Evolutionary conservation across 2,888 invertebrate species (phyloP).

Genomic region (Temnothorax unifasciatus): DNA sequence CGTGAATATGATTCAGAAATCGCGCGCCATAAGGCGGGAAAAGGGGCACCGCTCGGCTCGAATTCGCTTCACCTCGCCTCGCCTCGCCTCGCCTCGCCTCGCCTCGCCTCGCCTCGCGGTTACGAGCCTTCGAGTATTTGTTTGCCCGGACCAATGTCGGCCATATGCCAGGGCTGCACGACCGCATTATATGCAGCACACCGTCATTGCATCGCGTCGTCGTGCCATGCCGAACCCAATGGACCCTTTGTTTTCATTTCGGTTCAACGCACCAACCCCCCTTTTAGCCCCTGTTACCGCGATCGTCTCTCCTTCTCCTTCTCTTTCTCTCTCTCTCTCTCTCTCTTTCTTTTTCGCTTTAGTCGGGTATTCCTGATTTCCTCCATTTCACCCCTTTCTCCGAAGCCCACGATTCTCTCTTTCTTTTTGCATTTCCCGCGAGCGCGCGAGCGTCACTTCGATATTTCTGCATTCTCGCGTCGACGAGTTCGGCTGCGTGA

Average conservation of each 20-base stretch:
- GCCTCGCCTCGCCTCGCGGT: slow-evolving; percentile 38
- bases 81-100: slow-evolving; percentile 40
- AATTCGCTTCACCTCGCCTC: slow-evolving; percentile 13
- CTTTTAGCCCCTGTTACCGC: slow-evolving; percentile 47
- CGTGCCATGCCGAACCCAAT: slow-evolving; percentile 72
- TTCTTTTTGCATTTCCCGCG: slow-evolving; percentile 62
- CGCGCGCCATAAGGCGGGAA: slow-evolving; percentile 80
- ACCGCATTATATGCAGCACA: slow-evolving; percentile 71
- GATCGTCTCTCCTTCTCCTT: slow-evolving; percentile 34
- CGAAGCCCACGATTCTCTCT: neutral
- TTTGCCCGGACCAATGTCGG: slow-evolving; percentile 76
- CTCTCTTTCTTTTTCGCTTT: slow-evolving; percentile 19
- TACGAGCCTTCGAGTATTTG: slow-evolving; percentile 76
- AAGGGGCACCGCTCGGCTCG: slow-evolving; percentile 57
- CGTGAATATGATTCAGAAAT: slow-evolving; percentile 82
- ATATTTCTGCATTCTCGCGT: slow-evolving; percentile 70
- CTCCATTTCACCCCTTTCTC: slow-evolving; percentile 22
- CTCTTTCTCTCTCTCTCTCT: slow-evolving; percentile 27
- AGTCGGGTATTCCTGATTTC: slow-evolving; percentile 16
- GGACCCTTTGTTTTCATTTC: slow-evolving; percentile 82
- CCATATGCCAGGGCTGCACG: slow-evolving; percentile 80
- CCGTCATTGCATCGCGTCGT: slow-evolving; percentile 63
- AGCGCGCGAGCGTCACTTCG: slow-evolving; percentile 66
- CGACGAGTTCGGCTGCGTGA: slow-evolving; percentile 45
- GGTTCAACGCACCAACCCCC: slow-evolving; percentile 77